phyloP scores from a whole-genome alignment of 2,888 invertebrate genomes.

The Epinotia nisella region DNA sequence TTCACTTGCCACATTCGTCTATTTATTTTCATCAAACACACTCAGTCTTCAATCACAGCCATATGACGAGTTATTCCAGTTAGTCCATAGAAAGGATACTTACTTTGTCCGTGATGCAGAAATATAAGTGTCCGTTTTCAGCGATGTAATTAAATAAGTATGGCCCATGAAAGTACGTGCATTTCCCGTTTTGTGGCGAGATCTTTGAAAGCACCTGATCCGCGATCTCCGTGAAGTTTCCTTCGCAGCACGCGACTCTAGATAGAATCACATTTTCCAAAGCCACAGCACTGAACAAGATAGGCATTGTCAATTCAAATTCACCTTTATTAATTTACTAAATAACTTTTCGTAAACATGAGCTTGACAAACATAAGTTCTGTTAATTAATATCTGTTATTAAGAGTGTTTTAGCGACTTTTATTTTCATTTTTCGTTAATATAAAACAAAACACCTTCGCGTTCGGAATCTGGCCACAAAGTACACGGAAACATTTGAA shows the following conservation, averaged over 20 bases:
- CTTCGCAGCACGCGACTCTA: slow-evolving; percentile 95
- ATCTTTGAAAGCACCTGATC: slow-evolving; percentile 94
- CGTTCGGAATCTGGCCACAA: slow-evolving; percentile 1
- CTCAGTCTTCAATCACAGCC: too few species aligned
- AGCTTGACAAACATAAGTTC: neutral
- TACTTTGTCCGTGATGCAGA: slow-evolving; percentile 97
- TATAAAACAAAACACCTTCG: neutral
- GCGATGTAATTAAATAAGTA: slow-evolving; percentile 92
- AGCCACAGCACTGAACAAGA: slow-evolving; percentile 94
- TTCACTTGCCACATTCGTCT: too few species aligned
- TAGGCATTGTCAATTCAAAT: slow-evolving; percentile 88
- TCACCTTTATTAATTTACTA: neutral
- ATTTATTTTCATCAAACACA: too few species aligned
- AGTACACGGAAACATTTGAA: slow-evolving; percentile 39
- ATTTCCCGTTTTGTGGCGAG: slow-evolving; percentile 90
- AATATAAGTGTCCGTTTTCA: slow-evolving; percentile 91
- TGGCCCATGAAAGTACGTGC: slow-evolving; percentile 91
- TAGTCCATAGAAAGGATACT: too few species aligned
- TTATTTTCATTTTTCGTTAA: neutral
- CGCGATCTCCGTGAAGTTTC: slow-evolving; percentile 96
- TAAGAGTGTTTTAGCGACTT: neutral
- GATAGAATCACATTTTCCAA: slow-evolving; percentile 90
- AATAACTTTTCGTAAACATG: neutral
- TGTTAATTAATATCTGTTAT: too few species aligned
- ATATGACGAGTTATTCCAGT: neutral